These are phyloP conservation scores for Leptestheria dahalacensis DNA, from an alignment of 1,140 invertebrate genomes.

Conservation along the genomic window DNA sequence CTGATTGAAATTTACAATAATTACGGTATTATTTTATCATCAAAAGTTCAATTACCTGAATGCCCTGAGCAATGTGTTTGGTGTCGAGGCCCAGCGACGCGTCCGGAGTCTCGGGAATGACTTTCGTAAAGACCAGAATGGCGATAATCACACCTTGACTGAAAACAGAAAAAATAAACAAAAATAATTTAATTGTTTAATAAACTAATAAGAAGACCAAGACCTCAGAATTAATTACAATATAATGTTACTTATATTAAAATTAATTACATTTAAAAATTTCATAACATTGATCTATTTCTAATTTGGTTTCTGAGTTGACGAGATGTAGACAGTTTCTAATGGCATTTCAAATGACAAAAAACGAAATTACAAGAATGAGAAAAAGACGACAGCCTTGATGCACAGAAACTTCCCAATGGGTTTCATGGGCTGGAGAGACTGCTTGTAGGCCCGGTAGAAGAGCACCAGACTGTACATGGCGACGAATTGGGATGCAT, in stretches of 20 bases:
- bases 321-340: too few species aligned
- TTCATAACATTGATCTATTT: background rate
- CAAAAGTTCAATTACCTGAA: constrained; percentile 46
- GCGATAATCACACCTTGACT: constrained; percentile 85
- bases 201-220: too few species aligned
- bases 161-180: constrained; percentile 29
- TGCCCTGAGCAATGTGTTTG: background rate
- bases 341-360: background rate
- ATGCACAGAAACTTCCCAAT: constrained; percentile 95
- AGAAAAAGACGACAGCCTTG: constrained; percentile 94
- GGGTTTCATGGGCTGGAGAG: constrained; percentile 79
- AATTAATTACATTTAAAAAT: background rate
- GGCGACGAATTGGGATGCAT: constrained; percentile 85
- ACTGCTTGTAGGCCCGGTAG: constrained; percentile 72
- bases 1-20: too few species aligned
- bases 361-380: constrained; percentile 74
- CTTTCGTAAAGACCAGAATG: constrained; percentile 58
- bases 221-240: constrained; percentile 16
- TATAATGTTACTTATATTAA: background rate
- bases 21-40: background rate
- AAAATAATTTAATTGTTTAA: background rate
- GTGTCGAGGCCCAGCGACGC: constrained; percentile 32
- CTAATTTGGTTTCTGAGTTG: too few species aligned
- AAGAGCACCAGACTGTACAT: constrained; percentile 94
- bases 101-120: constrained; percentile 52